phyloP scores from a whole-genome alignment of 1,140 invertebrate species.

The Sycophaga agraensis region DNA sequence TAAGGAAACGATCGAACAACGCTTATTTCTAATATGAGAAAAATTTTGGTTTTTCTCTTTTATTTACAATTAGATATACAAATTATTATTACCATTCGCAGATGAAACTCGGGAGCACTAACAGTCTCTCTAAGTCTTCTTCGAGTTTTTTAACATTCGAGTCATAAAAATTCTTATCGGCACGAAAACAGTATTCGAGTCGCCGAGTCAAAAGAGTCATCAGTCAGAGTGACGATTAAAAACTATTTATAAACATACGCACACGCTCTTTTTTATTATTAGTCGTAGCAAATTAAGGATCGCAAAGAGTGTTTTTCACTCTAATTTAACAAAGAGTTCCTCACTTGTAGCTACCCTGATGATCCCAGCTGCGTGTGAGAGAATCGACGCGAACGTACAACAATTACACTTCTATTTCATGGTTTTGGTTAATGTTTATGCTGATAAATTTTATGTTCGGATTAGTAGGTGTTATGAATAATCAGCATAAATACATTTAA shows the following conservation, averaged over 20 bases:
- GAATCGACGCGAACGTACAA: background rate
- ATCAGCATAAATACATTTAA: too few relatives aligned
- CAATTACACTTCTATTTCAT: too few relatives aligned
- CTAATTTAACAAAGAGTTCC: constrained; percentile 10
- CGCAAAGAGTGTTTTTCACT: background rate
- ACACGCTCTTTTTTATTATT: background rate
- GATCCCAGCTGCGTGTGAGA: background rate
- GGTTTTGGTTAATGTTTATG: too few relatives aligned
- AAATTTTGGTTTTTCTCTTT: background rate
- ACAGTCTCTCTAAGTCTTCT: background rate
- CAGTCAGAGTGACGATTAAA: constrained; percentile 6
- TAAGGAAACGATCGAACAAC: background rate
- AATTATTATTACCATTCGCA: background rate
- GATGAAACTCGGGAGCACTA: constrained; percentile 13
- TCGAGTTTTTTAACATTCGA: background rate
- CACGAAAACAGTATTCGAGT: background rate
- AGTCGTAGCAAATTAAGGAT: background rate
- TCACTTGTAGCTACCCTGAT: background rate
- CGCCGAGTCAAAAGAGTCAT: background rate
- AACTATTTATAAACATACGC: constrained; percentile 25
- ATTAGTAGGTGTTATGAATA: too few relatives aligned
- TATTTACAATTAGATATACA: constrained; percentile 25
- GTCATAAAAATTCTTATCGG: constrained; percentile 18
- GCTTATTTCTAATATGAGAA: background rate
- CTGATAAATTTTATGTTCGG: too few relatives aligned